Conservation (phyloP, 2,797 vertebrate species). For the Microctenopoma steveboyesi region DNA sequence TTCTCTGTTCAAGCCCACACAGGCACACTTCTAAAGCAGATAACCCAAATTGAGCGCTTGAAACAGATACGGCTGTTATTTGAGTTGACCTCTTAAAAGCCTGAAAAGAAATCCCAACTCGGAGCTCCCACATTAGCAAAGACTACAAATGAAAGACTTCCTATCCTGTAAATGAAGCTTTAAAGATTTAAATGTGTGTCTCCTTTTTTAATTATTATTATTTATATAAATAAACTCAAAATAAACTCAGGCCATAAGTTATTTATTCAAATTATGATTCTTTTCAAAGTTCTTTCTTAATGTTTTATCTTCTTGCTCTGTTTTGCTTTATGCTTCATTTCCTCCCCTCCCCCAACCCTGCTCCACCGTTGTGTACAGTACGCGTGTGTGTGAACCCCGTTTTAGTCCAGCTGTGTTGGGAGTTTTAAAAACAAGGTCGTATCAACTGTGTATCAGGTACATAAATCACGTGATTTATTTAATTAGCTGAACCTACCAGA, state of each 20-base stretch:
- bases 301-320: conserved; percentile 19
- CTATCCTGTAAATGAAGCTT: conserved; percentile 37
- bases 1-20: conserved; percentile 29
- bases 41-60: conserved; percentile 54
- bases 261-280: conserved; percentile 11
- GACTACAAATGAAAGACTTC: conserved; percentile 68
- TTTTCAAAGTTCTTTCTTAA: conserved; percentile 21
- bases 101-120: conserved; percentile 49
- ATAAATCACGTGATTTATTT: conserved; percentile 80
- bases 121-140: conserved; percentile 62
- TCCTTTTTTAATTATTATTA: background rate
- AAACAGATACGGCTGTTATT: conserved; percentile 62
- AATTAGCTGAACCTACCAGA: conserved; percentile 72
- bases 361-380: conserved; percentile 28
- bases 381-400: conserved; percentile 22
- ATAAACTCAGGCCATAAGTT: background rate
- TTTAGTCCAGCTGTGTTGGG: conserved; percentile 62
- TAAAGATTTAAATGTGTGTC: conserved; percentile 27
- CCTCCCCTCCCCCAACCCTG: background rate
- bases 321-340: conserved; percentile 28
- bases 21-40: conserved; percentile 49
- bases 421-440: conserved; percentile 55
- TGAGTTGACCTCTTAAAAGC: conserved; percentile 68
- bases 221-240: conserved; percentile 2
- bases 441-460: conserved; percentile 71